Evolutionary conservation across 2,888 invertebrate genomes (phyloP), one percentile per base, ranked within the genome.

Genomic region (Rotaria macrura): DNA sequence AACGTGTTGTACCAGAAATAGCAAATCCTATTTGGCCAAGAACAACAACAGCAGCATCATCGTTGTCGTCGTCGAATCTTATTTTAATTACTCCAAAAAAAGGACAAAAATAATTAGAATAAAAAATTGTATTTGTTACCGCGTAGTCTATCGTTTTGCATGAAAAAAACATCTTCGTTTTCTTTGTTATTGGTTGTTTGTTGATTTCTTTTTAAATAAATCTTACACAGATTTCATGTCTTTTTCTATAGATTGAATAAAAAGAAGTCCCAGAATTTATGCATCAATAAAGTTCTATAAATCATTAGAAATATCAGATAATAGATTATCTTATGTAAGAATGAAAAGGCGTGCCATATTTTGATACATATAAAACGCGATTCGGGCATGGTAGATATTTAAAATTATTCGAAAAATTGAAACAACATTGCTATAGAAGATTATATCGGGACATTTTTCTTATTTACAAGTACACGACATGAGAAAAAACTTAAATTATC

Each of bases 11-110:
- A n/a, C 79, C 79, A 1, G 43, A 43, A 40, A 79, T 43, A 79
- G 79, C 79, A 20, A 79, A 79, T 79, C 79, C 79, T 12, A 79
- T 79, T n/a, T 79, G 79, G 79, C 79, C 79, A 43, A 40, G 79
- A n/a, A 79, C 79, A 23, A 43, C 79, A 43, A 43, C 40, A n/a
- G 12, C 79, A 79, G 14, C 79, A 43, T 9, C 79, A n/a, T 79
- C 79, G 43, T 25, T 43, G 1, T 38, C 40, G n/a, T 43, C 79
- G 43, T 20, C 65, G 34, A 65, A 29, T 34, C 17, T 65, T 34
- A 6, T 65, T 14, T 38, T 65, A 34, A 20, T 34, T 38, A 65
- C 65, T 10, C 65, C 34, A 20, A 65, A 34, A 29, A 65, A 65
- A 65, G 65, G 65, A 34, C 65, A 65, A 65, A 65, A 65, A 65